phyloP scores from a whole-genome alignment of 2,113 vertebrate genomes.

The Atherinomorus stipes region DNA sequence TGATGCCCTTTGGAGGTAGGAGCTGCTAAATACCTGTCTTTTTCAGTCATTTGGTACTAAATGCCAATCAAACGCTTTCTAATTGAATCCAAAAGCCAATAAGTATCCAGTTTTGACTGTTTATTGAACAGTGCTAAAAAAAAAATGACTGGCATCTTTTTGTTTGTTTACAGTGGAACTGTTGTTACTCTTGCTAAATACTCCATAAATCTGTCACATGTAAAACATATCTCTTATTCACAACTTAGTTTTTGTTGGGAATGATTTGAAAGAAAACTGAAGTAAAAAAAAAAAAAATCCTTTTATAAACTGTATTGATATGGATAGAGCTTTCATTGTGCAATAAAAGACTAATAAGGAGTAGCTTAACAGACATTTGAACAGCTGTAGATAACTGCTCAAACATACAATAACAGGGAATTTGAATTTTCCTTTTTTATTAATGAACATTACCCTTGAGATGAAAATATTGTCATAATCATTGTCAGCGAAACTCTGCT shows the following conservation, averaged over 20 bases:
- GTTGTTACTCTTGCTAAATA: slow-evolving; percentile 15
- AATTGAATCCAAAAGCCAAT: too few relatives aligned
- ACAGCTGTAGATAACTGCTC: slow-evolving; percentile 19
- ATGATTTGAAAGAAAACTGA: background rate
- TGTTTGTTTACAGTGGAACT: background rate
- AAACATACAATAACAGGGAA: slow-evolving; percentile 15
- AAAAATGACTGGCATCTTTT: background rate
- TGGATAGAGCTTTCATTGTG: background rate
- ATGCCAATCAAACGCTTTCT: too few relatives aligned
- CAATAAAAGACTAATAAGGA: slow-evolving; percentile 11
- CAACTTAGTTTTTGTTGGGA: slow-evolving; percentile 27
- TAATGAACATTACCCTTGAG: slow-evolving; percentile 12
- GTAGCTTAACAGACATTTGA: slow-evolving; percentile 19
- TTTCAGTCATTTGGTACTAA: too few relatives aligned
- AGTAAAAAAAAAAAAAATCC: slow-evolving; percentile 10
- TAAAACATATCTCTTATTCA: slow-evolving; percentile 16
- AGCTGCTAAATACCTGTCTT: too few relatives aligned
- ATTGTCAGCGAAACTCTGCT: slow-evolving; percentile 13
- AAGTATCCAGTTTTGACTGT: too few relatives aligned
- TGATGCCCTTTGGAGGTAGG: too few relatives aligned
- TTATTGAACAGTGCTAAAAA: too few relatives aligned
- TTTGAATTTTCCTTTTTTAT: slow-evolving; percentile 25
- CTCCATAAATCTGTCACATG: background rate
- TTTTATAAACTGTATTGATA: slow-evolving; percentile 2
- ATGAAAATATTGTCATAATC: slow-evolving; percentile 36